Conservation (phyloP, 2,888 invertebrate species). For the Parnassius mnemosyne region DNA sequence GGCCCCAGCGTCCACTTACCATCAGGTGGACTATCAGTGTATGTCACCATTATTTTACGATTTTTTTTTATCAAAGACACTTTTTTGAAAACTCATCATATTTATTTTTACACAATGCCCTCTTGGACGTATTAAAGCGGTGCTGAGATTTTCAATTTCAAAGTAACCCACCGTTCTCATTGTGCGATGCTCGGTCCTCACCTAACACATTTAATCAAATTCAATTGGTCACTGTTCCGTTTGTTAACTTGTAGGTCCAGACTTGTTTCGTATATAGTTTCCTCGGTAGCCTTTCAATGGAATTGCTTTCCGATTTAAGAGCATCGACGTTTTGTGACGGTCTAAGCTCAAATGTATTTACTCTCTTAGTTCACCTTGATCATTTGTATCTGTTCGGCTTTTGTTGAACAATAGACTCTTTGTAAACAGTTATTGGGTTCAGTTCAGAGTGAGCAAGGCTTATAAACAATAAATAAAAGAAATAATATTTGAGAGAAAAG, state of each 20-base stretch:
- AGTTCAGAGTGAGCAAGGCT: too few relatives aligned
- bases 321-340: slow-evolving; percentile 10
- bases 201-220: slow-evolving; percentile 29
- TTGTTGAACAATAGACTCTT: not conserved
- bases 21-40: too few relatives aligned
- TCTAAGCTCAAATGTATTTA: slow-evolving; percentile 4
- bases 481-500: too few relatives aligned
- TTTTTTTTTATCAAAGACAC: too few relatives aligned
- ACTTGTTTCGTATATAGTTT: slow-evolving; percentile 23
- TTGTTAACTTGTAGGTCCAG: slow-evolving; percentile 26
- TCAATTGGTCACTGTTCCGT: slow-evolving; percentile 17
- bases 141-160: slow-evolving; percentile 16
- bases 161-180: slow-evolving; percentile 11
- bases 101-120: too few relatives aligned
- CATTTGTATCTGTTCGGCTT: slow-evolving; percentile 9
- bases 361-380: slow-evolving; percentile 14
- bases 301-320: slow-evolving; percentile 35
- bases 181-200: slow-evolving; percentile 16
- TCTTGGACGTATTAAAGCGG: not conserved
- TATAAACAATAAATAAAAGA: too few relatives aligned
- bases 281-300: slow-evolving; percentile 33
- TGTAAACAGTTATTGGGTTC: not conserved
- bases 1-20: too few relatives aligned
- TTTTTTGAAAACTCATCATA: too few relatives aligned
- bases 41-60: too few relatives aligned